Evolutionary conservation across 2,888 invertebrate genomes (phyloP), one percentile per base, ranked within the genome.

Genomic region (Coleophora flavipennella): DNA sequence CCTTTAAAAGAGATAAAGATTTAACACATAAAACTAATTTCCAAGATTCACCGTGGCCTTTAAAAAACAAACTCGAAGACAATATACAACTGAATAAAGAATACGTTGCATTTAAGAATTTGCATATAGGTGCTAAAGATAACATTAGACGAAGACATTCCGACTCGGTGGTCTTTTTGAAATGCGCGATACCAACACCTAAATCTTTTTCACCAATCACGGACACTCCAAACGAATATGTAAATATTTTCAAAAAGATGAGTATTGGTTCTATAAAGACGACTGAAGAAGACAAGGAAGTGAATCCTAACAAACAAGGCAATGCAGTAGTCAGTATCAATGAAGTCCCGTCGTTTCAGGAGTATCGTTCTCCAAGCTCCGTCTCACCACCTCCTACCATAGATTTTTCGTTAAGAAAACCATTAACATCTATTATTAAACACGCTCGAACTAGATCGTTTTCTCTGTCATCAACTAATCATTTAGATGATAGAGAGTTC

Each of bases 241-340:
- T 49, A 14, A 53, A 59, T 38, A 55, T 71, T 47, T 74, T 76
- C 41, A 75, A 77, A 46, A 71, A 67, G 55, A 69, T 70, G 58
- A 62, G 58, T 39, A 49, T 62, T 31, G 14, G 40, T 13, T 43
- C 43, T 9, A 33, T 43, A 41, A 48, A 44, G 36, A 49, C 47
- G 36, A 38, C 36, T 13, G 35, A 41, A 31, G 44, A 40, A 34
- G 37, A 48, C 14, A 29, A 28, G 3, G 46, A 54, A 25, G 13
- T 13, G 13, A 45, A 46, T 25, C 44, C 43, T 13, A 66, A 63
- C 44, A 71, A 58, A 46, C 59, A 55, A 32, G 50, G 61, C 50
- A 83, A 78, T 55, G 70, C 74, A 46, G 85, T 74, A 46, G 85
- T 86, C 47, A 86, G 83, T 57, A 86, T 86, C 36, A 86, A 86